phyloP scores from a whole-genome alignment of 2,888 invertebrate genomes.

The Melinopterus prodromus region DNA sequence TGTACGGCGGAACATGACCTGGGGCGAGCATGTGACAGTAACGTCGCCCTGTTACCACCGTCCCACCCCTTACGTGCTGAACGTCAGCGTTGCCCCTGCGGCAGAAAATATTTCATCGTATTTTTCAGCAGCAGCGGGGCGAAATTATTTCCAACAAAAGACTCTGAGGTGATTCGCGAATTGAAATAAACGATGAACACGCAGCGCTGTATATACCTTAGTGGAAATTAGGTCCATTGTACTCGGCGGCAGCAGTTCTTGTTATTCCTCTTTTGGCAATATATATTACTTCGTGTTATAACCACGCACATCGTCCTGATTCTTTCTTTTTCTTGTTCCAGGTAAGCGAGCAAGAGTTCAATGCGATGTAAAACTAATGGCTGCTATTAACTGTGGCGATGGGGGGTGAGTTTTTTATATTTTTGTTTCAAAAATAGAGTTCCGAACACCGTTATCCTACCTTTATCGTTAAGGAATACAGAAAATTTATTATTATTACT shows the following conservation, averaged over 20 bases:
- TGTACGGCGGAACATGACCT: conserved; percentile 5
- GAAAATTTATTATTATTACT: too few species aligned
- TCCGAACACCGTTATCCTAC: too few species aligned
- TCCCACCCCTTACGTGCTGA: background rate
- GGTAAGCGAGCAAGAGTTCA: background rate
- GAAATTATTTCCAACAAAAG: background rate
- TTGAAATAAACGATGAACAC: conserved; percentile 4
- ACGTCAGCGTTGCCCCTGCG: background rate
- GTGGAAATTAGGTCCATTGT: background rate
- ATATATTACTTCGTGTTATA: background rate
- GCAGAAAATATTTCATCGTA: background rate
- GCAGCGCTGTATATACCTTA: background rate
- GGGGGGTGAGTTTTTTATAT: too few species aligned
- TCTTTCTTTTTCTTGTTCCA: background rate
- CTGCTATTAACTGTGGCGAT: too few species aligned
- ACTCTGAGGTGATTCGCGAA: conserved; percentile 4
- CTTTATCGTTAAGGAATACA: too few species aligned
- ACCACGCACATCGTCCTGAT: background rate
- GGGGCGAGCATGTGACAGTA: conserved; percentile 19
- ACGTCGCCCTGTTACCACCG: background rate
- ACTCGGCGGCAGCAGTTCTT: background rate
- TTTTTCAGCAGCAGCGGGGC: background rate
- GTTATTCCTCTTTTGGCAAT: background rate
- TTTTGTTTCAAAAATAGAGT: too few species aligned
- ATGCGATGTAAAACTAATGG: background rate